Percentiles rank a stretch among this genome's conserved stretches.
Evolutionary conservation across 2,113 vertebrate species (phyloP).

Genomic region (Phasianus colchicus): DNA sequence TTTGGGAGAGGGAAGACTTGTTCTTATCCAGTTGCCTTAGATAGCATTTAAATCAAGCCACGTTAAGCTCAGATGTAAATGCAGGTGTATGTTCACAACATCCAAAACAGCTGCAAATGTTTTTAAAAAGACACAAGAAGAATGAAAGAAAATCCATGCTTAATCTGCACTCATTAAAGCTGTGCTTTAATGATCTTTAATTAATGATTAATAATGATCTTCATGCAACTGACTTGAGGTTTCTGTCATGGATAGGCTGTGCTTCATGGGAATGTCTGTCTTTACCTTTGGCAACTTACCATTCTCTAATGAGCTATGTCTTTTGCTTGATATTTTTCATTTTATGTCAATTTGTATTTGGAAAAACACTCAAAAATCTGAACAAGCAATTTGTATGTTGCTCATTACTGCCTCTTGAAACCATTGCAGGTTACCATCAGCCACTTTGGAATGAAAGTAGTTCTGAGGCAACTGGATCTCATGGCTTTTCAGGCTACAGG

Average conservation of each 20-base stretch:
- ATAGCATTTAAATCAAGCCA: neutral
- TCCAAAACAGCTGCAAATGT: neutral
- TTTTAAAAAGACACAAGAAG: neutral
- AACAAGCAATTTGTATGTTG: neutral
- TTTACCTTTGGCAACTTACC: neutral
- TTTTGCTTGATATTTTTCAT: neutral
- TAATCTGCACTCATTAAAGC: neutral
- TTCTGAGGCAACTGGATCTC: neutral
- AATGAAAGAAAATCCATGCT: neutral
- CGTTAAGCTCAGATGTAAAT: neutral
- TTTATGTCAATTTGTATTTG: neutral
- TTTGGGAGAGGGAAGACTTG: neutral
- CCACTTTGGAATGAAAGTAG: neutral
- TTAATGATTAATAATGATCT: neutral
- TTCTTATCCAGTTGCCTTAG: conserved; percentile 8
- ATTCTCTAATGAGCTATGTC: neutral
- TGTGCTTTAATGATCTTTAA: too few species aligned
- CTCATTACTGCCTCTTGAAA: neutral
- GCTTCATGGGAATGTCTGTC: fast-evolving
- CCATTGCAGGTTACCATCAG: neutral
- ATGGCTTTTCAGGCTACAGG: neutral
- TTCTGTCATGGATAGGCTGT: neutral
- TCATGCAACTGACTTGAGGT: neutral
- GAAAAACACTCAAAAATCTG: neutral
- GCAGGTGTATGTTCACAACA: neutral